Evolutionary conservation across 2,888 invertebrate genomes (phyloP).

Genomic region (Gymnoscelis rufifasciata): DNA sequence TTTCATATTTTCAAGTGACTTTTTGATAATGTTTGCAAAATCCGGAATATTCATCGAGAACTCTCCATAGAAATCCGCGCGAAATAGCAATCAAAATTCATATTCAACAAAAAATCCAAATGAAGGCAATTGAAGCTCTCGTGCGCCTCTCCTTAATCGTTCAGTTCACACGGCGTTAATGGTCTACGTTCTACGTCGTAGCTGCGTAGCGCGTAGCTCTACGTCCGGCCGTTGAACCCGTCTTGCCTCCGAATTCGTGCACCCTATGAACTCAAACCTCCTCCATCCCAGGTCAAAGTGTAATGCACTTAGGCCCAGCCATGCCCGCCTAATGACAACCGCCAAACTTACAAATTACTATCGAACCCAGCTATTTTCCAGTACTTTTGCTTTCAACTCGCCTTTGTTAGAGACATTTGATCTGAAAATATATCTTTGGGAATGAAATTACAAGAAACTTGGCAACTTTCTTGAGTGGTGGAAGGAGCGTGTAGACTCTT

Average conservation of each 20-base stretch:
- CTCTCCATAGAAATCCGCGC: no score
- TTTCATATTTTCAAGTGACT: no score
- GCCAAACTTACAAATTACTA: slow-evolving; percentile 13
- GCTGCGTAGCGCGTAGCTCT: slow-evolving; percentile 72
- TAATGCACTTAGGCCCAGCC: slow-evolving; percentile 43
- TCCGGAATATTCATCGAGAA: slow-evolving; percentile 3
- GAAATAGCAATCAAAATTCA: neutral
- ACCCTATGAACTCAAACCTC: slow-evolving; percentile 56
- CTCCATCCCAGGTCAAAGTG: slow-evolving; percentile 54
- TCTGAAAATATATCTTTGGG: neutral
- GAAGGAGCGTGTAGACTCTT: slow-evolving; percentile 7
- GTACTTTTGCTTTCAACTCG: slow-evolving; percentile 1
- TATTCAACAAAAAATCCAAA: slow-evolving; percentile 12
- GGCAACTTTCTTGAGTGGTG: slow-evolving; percentile 9
- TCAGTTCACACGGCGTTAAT: slow-evolving; percentile 34
- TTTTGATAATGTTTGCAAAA: no score
- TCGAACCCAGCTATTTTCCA: slow-evolving; percentile 6
- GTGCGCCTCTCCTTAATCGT: slow-evolving; percentile 17
- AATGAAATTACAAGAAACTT: slow-evolving; percentile 9
- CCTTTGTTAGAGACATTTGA: slow-evolving; percentile 3
- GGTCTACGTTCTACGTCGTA: slow-evolving; percentile 62
- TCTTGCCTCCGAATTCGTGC: slow-evolving; percentile 58
- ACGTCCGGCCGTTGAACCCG: slow-evolving; percentile 65
- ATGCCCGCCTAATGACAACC: slow-evolving; percentile 16
- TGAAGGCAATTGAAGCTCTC: slow-evolving; percentile 19